Evolutionary conservation across 1,140 invertebrate genomes (phyloP).

Genomic region (Zaprionus vittiger): DNA sequence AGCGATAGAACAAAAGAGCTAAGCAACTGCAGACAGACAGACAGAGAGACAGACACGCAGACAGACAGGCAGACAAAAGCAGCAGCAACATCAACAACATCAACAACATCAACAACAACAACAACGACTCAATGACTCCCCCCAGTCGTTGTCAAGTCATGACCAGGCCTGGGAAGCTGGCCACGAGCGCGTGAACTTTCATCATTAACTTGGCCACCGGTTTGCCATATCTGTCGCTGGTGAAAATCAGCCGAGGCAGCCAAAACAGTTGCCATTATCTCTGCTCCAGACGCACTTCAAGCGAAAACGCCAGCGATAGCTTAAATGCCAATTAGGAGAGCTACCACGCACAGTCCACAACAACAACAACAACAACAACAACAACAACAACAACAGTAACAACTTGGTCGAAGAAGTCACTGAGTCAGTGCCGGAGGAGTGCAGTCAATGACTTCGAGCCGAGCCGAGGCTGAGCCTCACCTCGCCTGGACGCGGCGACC

Average conservation of each 20-base stretch:
- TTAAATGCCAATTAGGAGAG: slow-evolving; percentile 59
- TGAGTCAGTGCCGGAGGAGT: slow-evolving; percentile 23
- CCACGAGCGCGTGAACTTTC: slow-evolving; percentile 45
- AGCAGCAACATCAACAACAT: background rate
- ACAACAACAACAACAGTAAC: background rate
- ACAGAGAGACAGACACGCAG: too few species aligned
- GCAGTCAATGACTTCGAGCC: slow-evolving; percentile 55
- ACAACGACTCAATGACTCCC: background rate
- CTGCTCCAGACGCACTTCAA: slow-evolving; percentile 12
- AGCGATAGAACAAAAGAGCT: slow-evolving; percentile 41
- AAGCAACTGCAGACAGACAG: background rate
- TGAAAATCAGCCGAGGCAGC: slow-evolving; percentile 45
- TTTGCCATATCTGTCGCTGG: slow-evolving; percentile 35
- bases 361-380: background rate
- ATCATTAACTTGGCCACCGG: slow-evolving; percentile 31
- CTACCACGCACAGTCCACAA: background rate
- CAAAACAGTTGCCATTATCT: slow-evolving; percentile 17
- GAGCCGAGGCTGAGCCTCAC: too few species aligned
- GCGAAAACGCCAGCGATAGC: slow-evolving; percentile 37
- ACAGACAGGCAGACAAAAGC: too few species aligned
- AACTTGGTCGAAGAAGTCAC: slow-evolving; percentile 52
- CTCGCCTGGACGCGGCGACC: slow-evolving; percentile 48
- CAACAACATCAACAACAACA: background rate
- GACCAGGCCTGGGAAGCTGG: slow-evolving; percentile 15
- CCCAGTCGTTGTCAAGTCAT: background rate